Evolutionary conservation across 2,797 vertebrate genomes (phyloP).

Genomic region (Anomalospiza imberbis): DNA sequence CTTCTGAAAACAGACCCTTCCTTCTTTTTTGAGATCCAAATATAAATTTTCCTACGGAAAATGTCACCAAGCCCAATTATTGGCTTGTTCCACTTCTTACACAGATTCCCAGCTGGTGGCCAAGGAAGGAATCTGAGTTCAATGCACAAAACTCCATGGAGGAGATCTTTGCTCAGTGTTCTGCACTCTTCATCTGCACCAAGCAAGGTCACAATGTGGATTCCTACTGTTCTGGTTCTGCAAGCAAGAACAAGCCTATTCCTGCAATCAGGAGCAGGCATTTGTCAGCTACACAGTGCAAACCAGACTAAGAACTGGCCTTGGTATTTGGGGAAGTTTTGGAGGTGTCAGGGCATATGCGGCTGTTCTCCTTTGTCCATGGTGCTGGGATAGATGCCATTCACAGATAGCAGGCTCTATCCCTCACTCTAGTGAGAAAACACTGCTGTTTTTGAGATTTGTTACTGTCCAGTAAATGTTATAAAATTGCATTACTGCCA

Average conservation of each 20-base stretch:
- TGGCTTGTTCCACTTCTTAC: neutral
- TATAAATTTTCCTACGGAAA: neutral
- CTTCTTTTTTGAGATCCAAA: neutral
- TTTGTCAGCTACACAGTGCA: neutral
- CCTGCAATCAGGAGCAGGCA: neutral
- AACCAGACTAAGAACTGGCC: neutral
- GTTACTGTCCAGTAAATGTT: neutral
- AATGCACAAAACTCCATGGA: neutral
- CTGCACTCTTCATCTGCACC: neutral
- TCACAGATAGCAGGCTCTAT: fast-evolving
- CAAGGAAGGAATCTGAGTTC: neutral
- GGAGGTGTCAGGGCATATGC: fast-evolving
- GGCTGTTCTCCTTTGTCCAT: neutral
- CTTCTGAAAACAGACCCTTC: neutral
- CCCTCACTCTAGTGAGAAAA: neutral
- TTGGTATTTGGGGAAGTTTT: neutral
- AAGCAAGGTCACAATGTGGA: neutral
- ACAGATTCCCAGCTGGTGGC: neutral
- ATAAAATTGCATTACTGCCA: neutral
- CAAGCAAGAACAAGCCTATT: neutral
- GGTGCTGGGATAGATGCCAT: neutral
- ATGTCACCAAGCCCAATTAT: neutral
- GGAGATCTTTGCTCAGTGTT: neutral
- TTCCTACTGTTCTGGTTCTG: neutral
- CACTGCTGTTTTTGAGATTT: neutral